Evolutionary conservation across 2,113 vertebrate genomes (phyloP).

Genomic region (Pithys albifrons): DNA sequence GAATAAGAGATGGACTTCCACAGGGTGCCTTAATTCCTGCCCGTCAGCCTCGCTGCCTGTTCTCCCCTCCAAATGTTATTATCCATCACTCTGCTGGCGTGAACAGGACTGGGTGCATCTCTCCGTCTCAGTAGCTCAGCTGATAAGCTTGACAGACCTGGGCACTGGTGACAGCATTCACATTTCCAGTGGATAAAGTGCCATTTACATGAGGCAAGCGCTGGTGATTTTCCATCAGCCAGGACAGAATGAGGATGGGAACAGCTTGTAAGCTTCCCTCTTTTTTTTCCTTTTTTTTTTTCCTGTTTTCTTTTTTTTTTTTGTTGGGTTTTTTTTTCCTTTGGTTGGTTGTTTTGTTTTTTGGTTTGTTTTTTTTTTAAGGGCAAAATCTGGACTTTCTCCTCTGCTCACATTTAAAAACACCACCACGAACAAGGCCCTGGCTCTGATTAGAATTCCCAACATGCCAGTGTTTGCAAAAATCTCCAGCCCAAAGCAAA

Average conservation of each 20-base stretch:
- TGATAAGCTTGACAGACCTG: constrained; percentile 71
- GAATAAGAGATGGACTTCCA: constrained; percentile 52
- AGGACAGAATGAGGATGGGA: constrained; percentile 36
- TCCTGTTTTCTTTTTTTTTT: too few relatives aligned
- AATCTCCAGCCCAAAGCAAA: constrained; percentile 37
- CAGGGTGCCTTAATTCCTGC: constrained; percentile 50
- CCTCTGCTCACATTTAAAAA: not conserved
- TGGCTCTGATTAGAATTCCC: constrained; percentile 52
- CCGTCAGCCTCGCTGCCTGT: constrained; percentile 44
- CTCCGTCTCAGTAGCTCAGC: constrained; percentile 35
- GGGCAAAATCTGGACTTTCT: constrained; percentile 24
- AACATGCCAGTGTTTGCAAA: constrained; percentile 32
- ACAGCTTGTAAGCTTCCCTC: constrained; percentile 30
- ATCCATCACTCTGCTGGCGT: constrained; percentile 65
- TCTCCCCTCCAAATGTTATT: constrained; percentile 61
- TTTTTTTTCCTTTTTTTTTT: not conserved
- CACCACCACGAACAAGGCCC: not conserved
- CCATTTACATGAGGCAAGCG: constrained; percentile 66
- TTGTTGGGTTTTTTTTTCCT: not conserved
- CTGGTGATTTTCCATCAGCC: constrained; percentile 57
- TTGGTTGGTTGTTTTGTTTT: not conserved
- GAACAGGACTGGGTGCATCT: constrained; percentile 55
- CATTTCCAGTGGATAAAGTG: constrained; percentile 69
- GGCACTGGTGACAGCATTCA: constrained; percentile 64
- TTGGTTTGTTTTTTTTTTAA: not conserved